Evolutionary conservation across 1,140 invertebrate genomes (phyloP), one percentile per base, ranked within the genome.

Genomic region (Radopholus similis): DNA sequence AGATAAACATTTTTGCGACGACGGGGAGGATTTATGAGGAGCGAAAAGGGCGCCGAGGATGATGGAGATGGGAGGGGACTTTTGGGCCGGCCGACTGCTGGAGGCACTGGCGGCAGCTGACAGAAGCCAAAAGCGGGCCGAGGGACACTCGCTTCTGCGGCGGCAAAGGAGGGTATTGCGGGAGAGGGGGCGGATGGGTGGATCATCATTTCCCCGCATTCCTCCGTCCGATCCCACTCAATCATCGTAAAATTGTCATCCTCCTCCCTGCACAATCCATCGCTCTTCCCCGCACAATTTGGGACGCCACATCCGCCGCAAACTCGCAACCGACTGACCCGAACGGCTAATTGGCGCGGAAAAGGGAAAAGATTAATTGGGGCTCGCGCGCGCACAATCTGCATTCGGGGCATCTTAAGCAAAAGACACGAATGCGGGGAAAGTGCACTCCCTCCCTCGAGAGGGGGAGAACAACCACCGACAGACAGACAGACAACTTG

Each of bases 191-290:
- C 32, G 32, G 34, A 42, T 32, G 9, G 30, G 5, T 11, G 13
- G 38, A 47, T 47, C 13, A 40, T 60, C 18, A 5, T 60, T 18
- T 47, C 35, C 40, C 30, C 30, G 9, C 30, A 47, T 47, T 38
- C 30, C 11, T 9, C 18, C 30, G 26, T 59, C 30, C 47, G n/a
- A 59, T 34, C 21, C 32, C 49, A 62, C 59, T 62, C 59, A 62
- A 62, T 62, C 59, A 62, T 62, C 40, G 59, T 62, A 62, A 60
- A 60, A 49, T 60, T 62, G 18, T 44, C 59, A 47, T 60, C 32
- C 15, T 49, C 21, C 2, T 23, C 18, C 35, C 5, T 21, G 15
- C 35, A n/a, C 47, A 51, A 23, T 28, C 47, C 30, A 26, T 51
- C 23, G 15, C 23, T 51, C 47, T 13, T 47, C 18, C n/a, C 23